Base-by-base conservation (phyloP, 2,113 vertebrate species). In the Peromyscus leucopus region DNA sequence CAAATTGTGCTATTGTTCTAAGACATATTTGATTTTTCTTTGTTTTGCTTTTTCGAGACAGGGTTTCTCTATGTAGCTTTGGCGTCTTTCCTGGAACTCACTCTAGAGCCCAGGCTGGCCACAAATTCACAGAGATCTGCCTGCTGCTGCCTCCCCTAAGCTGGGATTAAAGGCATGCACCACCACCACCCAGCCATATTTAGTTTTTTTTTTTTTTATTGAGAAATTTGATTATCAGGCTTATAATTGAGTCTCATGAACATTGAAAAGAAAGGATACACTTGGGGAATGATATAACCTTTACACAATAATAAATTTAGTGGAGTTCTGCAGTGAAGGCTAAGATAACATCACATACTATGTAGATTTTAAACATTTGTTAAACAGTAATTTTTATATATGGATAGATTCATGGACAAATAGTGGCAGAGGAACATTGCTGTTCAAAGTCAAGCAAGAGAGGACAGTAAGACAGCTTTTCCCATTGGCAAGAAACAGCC, bases 191-290 rank as follows among this genome's bases (percentile, higher is more conserved):
- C 51, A 51, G 8, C 51, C 51, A 51, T 51, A 51, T 42, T 31
- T 75, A 13, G 6, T 21, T 36, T 12, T 21, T 28, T 59, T 21
- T 36, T 12, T 21, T 28, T 59, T 72, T 69, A 67, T 82, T 75
- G 55, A 65, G 57, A 90, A 82, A 31, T 89, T 42, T 36, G 9
- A 39, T 24, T 83, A 51, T 11, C 26, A 46, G 8, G 11, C 80
- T 92, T 90, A 76, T 65, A 94, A 85, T 80, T 94, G 88, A 48
- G 6, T 75, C 76, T 85, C 39, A 71, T 86, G 22, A 13, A 89
- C 19, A 84, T 12, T 80, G 5, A 22, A 48, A 3, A 2, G 59
- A 10, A 15, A 84, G n/a, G 13, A 85, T 89, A 7, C 63, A 19
- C 10, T 28, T 67, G 9, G 31, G 15, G 7, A 79, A 72, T 16